Evolutionary conservation across 2,113 vertebrate species (phyloP), one percentile per base, ranked within the genome.

Genomic region (Murina feae): DNA sequence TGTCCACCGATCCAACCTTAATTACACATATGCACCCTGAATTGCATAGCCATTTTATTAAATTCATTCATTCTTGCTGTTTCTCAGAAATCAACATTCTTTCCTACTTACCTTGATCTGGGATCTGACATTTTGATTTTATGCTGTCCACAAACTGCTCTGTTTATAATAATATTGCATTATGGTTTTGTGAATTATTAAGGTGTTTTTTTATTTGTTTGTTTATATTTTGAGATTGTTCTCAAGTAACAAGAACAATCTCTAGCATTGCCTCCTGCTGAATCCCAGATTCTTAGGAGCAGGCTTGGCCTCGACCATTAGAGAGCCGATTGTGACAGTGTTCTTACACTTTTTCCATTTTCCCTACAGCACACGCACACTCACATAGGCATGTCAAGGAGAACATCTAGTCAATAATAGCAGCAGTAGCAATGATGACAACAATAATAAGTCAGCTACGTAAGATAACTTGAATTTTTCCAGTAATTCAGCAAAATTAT

Each of bases 121-220:
- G 8, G 16, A 35, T 21, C 37, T 91, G 1, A 82, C 71, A 6
- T 13, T 95, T 90, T 92, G 83, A 94, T 37, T 89, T 20, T 76
- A 0, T 79, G 69, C 2, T 81, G 8, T 58, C 89, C 10, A 92
- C 2, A 37, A 42, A 1, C 9, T 88, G 65, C 30, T 80, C 16
- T 86, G 5, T 89, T 85, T 87, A 30, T 90, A 81, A 84, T 80
- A 95, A 49, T 0, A 49, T 4, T 86, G 5, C 5, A 11, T 95
- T 76, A 55, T 69, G 35, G 7, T 87, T 55, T 74, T 76, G 7
- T 96, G 53, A 95, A 92, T 90, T 96, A 81, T 9, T 83, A 92
- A 92, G 7, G 89, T n/a, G 60, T 7, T 55, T 81, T 58, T 1
- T 1, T n/a, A n/a, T 78, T 35, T 39, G 35, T 13, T 20, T n/a